Evolutionary conservation across 2,113 vertebrate genomes (phyloP), one percentile per base, ranked within the genome.

Genomic region (Phaetusa simplex): DNA sequence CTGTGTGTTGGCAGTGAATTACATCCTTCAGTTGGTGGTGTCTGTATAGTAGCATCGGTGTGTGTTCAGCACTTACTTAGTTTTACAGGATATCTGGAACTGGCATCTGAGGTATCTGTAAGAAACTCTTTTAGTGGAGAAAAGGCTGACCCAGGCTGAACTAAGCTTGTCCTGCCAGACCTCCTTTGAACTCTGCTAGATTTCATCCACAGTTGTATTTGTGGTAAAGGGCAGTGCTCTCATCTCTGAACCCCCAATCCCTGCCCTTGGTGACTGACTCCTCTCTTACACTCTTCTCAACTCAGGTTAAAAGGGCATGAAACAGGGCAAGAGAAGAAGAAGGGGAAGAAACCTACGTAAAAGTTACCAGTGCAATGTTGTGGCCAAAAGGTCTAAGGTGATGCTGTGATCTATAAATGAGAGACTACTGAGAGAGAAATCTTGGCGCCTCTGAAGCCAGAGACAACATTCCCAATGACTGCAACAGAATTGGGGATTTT

Each of bases 141-240:
- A 78, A 62, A 62, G 67, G 20, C 64, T 86, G 64, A 83, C 11
- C 17, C 62, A 42, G 16, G 59, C 64, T 65, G 82, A 93, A 49
- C 14, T 61, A 52, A 88, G 30, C 29, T 52, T 76, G n/a, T 67
- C 11, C 66, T 65, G 21, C 53, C 43, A 74, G 82, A 61, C 38
- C 80, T 93, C 18, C 50, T 88, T 93, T 95, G 93, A 94, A 94
- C 42, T 65, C 66, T 32, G 8, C 83, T 89, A 87, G 34, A 42
- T 96, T 96, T 96, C 88, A 82, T 81, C 80, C 82, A 24, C 53
- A 36, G 52, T 91, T 49, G 34, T 70, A 80, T 91, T 90, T 82
- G 47, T 74, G 66, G 76, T n/a, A n/a, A 95, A 91, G 56, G 71
- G 62, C 78, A 91, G 10, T 24, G 64, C 55, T 92, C 86, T 69